Evolutionary conservation across 2,797 vertebrate species (phyloP).

Genomic region (Chelonia mydas): DNA sequence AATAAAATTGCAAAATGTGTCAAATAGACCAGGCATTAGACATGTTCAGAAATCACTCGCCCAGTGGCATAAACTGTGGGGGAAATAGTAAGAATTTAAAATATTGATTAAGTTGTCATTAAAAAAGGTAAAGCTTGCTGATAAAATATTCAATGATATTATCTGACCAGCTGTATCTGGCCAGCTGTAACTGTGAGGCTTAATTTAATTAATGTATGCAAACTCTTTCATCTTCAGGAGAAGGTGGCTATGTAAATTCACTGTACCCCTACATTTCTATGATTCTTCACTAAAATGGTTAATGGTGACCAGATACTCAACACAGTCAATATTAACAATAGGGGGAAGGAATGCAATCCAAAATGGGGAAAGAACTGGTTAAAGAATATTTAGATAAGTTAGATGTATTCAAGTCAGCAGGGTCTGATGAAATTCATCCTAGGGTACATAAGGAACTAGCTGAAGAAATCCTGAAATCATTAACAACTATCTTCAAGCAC

Average conservation of each 20-base stretch:
- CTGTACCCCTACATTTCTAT: neutral
- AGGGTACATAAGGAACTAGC: too few species aligned
- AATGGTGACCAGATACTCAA: too few species aligned
- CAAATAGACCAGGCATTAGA: neutral
- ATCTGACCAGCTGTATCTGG: slow-evolving; percentile 68
- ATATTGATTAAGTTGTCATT: slow-evolving; percentile 63
- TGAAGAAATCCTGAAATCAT: too few species aligned
- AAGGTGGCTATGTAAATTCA: neutral
- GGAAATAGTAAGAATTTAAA: slow-evolving; percentile 66
- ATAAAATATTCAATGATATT: slow-evolving; percentile 73
- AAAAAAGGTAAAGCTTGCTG: slow-evolving; percentile 57
- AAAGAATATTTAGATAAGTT: too few species aligned
- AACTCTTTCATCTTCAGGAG: slow-evolving; percentile 48
- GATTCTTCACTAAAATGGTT: too few species aligned
- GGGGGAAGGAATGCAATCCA: too few species aligned
- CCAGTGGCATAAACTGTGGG: slow-evolving; percentile 33
- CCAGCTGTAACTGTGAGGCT: slow-evolving; percentile 57
- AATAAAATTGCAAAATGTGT: neutral
- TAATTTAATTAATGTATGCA: slow-evolving; percentile 61
- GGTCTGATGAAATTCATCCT: too few species aligned
- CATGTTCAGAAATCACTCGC: slow-evolving; percentile 41
- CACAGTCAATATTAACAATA: too few species aligned
- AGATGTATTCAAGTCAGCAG: too few species aligned
- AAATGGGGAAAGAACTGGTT: too few species aligned
- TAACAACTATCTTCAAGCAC: too few species aligned